Evolutionary conservation across 2,113 vertebrate species (phyloP).

Genomic region (Mirza zaza): DNA sequence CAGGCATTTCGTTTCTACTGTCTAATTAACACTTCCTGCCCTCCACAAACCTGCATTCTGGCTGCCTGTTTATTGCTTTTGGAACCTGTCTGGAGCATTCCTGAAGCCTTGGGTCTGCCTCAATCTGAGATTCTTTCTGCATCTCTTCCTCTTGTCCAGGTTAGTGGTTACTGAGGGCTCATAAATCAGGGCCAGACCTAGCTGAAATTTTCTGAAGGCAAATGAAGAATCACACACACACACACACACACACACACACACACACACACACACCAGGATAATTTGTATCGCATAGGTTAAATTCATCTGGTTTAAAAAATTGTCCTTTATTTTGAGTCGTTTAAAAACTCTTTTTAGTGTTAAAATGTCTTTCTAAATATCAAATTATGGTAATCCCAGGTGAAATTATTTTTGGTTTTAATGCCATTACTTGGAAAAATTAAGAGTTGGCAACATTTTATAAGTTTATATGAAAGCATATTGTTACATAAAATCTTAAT

Average conservation of each 20-base stretch:
- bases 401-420: conserved; percentile 35
- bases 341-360: neutral
- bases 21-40: neutral
- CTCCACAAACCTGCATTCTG: neutral
- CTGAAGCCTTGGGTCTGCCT: neutral
- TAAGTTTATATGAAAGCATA: neutral
- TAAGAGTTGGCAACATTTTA: neutral
- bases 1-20: neutral
- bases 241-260: neutral
- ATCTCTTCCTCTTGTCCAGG: neutral
- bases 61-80: neutral
- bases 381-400: neutral
- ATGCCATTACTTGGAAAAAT: neutral
- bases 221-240: neutral
- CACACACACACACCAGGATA: neutral
- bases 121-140: neutral
- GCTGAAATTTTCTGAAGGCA: conserved; percentile 2
- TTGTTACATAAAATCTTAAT: neutral
- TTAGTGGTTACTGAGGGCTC: neutral
- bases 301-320: neutral
- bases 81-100: neutral
- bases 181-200: neutral
- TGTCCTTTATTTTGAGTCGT: neutral
- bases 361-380: conserved; percentile 1
- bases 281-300: neutral